Evolutionary conservation across 2,113 vertebrate species (phyloP).

Genomic region (Megaceryle torquata): DNA sequence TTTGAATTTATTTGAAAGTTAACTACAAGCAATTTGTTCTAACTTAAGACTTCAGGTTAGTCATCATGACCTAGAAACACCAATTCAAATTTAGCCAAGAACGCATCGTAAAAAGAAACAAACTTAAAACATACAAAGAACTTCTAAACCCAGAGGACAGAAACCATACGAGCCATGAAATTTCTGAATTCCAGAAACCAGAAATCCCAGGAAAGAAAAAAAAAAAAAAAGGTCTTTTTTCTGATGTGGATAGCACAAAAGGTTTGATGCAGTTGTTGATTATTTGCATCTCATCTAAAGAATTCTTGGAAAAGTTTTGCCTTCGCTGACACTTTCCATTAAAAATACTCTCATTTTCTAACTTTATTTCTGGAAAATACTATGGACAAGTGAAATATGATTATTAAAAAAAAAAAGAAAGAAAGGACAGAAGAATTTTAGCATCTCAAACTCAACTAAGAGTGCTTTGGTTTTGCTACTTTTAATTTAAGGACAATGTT

Average conservation of each 20-base stretch:
- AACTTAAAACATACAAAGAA: neutral
- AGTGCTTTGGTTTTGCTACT: neutral
- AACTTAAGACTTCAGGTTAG: neutral
- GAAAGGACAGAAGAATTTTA: neutral
- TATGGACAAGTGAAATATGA: rapidly evolving
- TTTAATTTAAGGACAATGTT: neutral
- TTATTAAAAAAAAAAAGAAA: neutral
- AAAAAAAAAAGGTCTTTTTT: neutral
- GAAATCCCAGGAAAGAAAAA: neutral
- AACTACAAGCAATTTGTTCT: neutral
- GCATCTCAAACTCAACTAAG: neutral
- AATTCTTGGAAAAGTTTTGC: neutral
- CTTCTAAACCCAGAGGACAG: neutral
- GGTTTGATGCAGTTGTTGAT: neutral
- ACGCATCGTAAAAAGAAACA: neutral
- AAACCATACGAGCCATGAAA: neutral
- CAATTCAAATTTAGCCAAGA: neutral
- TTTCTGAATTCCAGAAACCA: too few relatives aligned
- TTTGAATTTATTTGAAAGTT: neutral
- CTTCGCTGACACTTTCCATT: neutral
- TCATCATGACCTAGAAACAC: neutral
- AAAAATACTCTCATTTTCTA: neutral
- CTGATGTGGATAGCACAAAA: neutral
- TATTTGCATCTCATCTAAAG: neutral
- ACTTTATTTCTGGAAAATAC: neutral